These are phyloP conservation scores for Meliscaeva auricollis DNA, from an alignment of 2,888 invertebrate genomes.

Conservation along the genomic window DNA sequence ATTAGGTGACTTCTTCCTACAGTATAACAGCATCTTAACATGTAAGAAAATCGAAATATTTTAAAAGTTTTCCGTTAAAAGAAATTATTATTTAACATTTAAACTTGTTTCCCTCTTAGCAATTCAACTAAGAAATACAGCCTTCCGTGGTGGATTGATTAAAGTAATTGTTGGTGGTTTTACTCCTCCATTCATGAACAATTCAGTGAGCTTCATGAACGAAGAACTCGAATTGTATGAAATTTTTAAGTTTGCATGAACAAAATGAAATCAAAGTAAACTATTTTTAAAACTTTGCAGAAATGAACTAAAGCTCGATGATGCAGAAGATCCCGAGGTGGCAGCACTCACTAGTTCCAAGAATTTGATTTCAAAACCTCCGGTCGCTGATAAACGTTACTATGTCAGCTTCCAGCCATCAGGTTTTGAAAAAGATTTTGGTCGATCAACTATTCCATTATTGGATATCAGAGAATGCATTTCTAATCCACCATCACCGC, in stretches of 20 bases:
- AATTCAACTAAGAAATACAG: neutral
- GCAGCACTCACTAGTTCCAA: neutral
- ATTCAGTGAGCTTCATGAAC: neutral
- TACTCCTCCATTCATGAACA: neutral
- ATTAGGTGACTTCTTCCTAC: slow-evolving; percentile 8
- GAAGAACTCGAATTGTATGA: slow-evolving; percentile 4
- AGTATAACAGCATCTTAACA: neutral
- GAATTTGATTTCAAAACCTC: neutral
- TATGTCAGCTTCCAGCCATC: slow-evolving; percentile 7
- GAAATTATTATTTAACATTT: neutral
- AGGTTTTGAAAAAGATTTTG: slow-evolving; percentile 14
- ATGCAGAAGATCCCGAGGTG: neutral
- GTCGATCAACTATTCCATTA: neutral
- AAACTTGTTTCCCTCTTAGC: neutral
- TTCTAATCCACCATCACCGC: slow-evolving; percentile 6
- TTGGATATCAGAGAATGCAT: slow-evolving; percentile 6
- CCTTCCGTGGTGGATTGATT: neutral
- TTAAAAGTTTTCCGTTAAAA: neutral
- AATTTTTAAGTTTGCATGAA: too few species aligned
- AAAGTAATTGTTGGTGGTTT: neutral
- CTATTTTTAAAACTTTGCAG: neutral
- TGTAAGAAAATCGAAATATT: neutral
- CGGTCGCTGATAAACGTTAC: neutral
- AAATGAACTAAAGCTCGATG: neutral
- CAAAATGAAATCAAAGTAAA: too few species aligned